Conservation (phyloP, 2,113 vertebrate species). For the Callipepla squamata region DNA sequence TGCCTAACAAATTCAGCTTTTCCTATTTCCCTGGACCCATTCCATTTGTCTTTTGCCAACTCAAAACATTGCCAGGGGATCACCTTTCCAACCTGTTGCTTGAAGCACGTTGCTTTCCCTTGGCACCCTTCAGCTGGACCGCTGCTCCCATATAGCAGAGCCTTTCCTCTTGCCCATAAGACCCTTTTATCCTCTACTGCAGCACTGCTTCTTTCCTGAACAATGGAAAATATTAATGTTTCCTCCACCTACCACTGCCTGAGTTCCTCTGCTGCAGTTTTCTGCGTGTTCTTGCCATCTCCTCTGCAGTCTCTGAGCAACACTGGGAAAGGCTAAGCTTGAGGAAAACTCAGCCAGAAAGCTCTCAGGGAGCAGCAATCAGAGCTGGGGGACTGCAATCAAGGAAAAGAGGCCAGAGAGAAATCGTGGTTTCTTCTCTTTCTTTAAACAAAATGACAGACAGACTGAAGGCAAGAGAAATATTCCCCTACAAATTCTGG, state of each 20-base stretch:
- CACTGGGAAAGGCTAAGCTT: neutral
- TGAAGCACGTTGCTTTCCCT: neutral
- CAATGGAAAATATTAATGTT: neutral
- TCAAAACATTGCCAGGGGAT: neutral
- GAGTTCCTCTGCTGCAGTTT: neutral
- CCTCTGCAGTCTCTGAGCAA: neutral
- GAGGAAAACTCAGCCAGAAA: neutral
- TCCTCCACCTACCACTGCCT: neutral
- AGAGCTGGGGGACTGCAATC: neutral
- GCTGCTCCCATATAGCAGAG: neutral
- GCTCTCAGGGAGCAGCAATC: neutral
- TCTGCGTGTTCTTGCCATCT: neutral
- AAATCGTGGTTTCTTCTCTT: neutral
- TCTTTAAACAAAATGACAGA: slow-evolving; percentile 3
- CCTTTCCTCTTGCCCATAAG: neutral
- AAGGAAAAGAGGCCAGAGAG: neutral
- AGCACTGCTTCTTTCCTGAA: neutral
- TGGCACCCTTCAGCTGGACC: neutral
- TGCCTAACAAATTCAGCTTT: neutral
- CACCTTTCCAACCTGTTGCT: neutral
- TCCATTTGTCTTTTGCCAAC: neutral
- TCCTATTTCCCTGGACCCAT: neutral
- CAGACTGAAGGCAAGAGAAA: slow-evolving; percentile 1
- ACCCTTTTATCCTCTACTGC: neutral
- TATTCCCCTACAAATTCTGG: neutral